Base-by-base conservation (phyloP, 2,797 vertebrate genomes). In the Pseudochromis fuscus region DNA sequence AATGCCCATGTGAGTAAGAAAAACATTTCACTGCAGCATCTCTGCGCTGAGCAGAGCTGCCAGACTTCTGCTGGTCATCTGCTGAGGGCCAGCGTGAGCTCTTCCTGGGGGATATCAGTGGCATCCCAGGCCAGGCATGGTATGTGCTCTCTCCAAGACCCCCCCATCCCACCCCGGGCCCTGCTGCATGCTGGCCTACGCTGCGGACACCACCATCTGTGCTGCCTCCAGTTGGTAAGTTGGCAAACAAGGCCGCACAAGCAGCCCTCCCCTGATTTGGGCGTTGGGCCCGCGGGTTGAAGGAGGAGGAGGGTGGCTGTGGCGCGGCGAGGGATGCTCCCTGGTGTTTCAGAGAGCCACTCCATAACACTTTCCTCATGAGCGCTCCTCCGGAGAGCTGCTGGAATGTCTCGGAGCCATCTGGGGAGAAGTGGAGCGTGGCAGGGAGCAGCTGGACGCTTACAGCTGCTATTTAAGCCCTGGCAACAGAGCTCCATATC, bases 371-470 rank as follows among this genome's bases (percentile, higher is more conserved):
- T 90, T 93, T 92, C 91, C 93, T 88, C 85, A 89, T 91, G 89
- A 92, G 87, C 84, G 82, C 90, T 90, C 69, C 92, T 93, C 91
- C 83, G 77, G 90, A 93, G 91, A 90, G 88, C 89, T 93, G 80
- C 89, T 92, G 93, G 92, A 94, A 93, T 88, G 90, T 93, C 92
- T 94, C 88, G 42, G 84, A 90, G 91, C 93, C 94, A 94, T 94
- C 94, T 94, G 94, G 93, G 93, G 88, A 92, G 93, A 93, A 93
- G 92, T 93, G 91, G 89, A 94, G 93, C 91, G 85, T 95, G 93
- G 93, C 92, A 85, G 88, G 89, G 93, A 95, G 93, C 94, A 94
- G 94, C 94, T 94, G 94, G 93, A 91, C 84, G 86, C 88, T 88
- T 90, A 90, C 91, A 94, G 92, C 88, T 92, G 91, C 91, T 94